A percentile compares a stretch with the other conserved stretches of the same genome.
Conservation (phyloP, 2,797 vertebrate species). For the Channa striata region DNA sequence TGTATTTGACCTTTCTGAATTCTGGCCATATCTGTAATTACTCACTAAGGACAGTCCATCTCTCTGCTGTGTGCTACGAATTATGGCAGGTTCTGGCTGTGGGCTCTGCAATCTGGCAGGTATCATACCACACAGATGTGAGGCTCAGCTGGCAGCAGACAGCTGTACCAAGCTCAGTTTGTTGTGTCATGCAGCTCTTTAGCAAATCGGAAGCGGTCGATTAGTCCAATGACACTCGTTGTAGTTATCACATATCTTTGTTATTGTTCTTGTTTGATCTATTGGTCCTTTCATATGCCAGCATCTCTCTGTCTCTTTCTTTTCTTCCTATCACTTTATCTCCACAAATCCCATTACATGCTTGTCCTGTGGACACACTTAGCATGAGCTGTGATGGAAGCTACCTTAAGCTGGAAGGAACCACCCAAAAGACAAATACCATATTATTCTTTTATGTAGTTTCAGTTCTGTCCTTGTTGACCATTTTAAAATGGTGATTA, state of each 20-base stretch:
- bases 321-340: conserved; percentile 17
- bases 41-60: conserved; percentile 2
- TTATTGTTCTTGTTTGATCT: conserved; percentile 8
- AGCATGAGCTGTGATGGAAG: conserved; percentile 15
- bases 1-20: background rate
- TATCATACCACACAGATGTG: conserved; percentile 42
- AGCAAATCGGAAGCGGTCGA: conserved; percentile 13
- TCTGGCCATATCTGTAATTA: background rate
- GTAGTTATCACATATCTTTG: conserved; percentile 12
- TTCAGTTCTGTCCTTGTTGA: too few relatives aligned
- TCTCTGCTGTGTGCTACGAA: background rate
- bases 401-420: conserved; percentile 12
- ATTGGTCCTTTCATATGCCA: conserved; percentile 25
- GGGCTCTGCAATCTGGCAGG: conserved; percentile 21
- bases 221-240: background rate
- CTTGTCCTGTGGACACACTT: conserved; percentile 18
- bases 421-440: conserved; percentile 8
- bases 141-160: conserved; percentile 32
- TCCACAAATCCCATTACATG: conserved; percentile 46
- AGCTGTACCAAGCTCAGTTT: conserved; percentile 36
- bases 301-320: conserved; percentile 19
- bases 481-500: too few relatives aligned
- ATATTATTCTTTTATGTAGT: too few relatives aligned
- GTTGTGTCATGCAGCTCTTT: conserved; percentile 45
- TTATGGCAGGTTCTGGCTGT: too few relatives aligned